phyloP scores from a whole-genome alignment of 2,113 vertebrate genomes.

The Chelonoidis abingdonii region DNA sequence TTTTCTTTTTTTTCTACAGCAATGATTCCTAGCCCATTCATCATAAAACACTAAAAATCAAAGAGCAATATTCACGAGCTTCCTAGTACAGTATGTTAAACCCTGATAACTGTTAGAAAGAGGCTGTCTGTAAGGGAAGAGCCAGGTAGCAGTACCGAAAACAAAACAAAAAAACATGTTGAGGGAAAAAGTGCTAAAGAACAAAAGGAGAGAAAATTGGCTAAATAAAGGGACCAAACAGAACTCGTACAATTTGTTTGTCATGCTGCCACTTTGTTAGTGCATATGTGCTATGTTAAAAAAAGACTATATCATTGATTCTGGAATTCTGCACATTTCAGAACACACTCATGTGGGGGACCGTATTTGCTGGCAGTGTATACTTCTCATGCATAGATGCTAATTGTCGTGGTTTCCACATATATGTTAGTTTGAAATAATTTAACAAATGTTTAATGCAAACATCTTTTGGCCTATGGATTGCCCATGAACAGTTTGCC shows the following conservation, averaged over 20 bases:
- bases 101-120: slow-evolving; percentile 75
- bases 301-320: background rate
- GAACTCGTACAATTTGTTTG: slow-evolving; percentile 17
- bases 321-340: slow-evolving; percentile 16
- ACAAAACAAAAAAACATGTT: slow-evolving; percentile 56
- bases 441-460: slow-evolving; percentile 61
- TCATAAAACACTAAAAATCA: slow-evolving; percentile 75
- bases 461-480: slow-evolving; percentile 65
- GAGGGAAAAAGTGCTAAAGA: slow-evolving; percentile 48
- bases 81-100: slow-evolving; percentile 77
- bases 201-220: slow-evolving; percentile 58
- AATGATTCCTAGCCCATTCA: slow-evolving; percentile 67
- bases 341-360: slow-evolving; percentile 32
- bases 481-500: slow-evolving; percentile 55
- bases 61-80: slow-evolving; percentile 79
- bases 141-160: slow-evolving; percentile 60
- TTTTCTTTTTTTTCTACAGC: slow-evolving; percentile 33
- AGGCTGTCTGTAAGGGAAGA: slow-evolving; percentile 66
- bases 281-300: slow-evolving; percentile 25
- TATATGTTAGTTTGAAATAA: slow-evolving; percentile 49
- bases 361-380: slow-evolving; percentile 25
- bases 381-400: slow-evolving; percentile 24
- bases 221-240: slow-evolving; percentile 39
- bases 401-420: background rate
- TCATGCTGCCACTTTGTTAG: slow-evolving; percentile 62